phyloP scores from a whole-genome alignment of 2,113 vertebrate genomes.

The Rhinogobius similis region DNA sequence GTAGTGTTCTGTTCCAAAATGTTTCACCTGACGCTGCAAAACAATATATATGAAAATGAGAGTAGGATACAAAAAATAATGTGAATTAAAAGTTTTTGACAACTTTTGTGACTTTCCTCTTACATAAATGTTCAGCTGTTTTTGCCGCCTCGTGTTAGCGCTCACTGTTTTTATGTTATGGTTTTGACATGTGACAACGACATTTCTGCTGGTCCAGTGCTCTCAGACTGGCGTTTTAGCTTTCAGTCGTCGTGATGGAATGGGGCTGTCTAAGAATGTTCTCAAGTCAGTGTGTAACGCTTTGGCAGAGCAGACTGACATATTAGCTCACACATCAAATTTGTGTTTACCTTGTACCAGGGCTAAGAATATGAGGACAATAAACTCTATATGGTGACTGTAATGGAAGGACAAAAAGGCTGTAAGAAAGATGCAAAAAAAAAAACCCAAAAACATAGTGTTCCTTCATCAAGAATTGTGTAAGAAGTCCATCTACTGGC shows the following conservation, averaged over 20 bases:
- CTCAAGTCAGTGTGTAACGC: neutral
- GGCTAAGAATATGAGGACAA: no score
- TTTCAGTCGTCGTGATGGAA: neutral
- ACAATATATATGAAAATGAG: constrained; percentile 3
- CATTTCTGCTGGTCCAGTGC: neutral
- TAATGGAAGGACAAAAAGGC: no score
- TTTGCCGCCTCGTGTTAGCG: neutral
- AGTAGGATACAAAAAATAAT: neutral
- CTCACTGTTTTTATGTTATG: neutral
- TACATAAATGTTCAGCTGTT: no score
- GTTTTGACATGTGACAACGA: neutral
- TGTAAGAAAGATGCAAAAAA: neutral
- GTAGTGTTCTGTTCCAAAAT: neutral
- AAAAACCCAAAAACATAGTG: no score
- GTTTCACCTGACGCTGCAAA: neutral
- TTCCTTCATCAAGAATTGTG: no score
- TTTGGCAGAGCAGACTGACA: neutral
- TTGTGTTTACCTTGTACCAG: neutral
- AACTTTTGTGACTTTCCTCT: neutral
- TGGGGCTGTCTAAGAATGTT: neutral
- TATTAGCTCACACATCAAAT: neutral
- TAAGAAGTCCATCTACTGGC: no score
- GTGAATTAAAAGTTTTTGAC: neutral
- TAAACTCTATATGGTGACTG: no score
- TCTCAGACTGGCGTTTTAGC: no score